These are phyloP conservation scores for Papilio helenus DNA, from an alignment of 1,140 invertebrate species.

Conservation along the genomic window DNA sequence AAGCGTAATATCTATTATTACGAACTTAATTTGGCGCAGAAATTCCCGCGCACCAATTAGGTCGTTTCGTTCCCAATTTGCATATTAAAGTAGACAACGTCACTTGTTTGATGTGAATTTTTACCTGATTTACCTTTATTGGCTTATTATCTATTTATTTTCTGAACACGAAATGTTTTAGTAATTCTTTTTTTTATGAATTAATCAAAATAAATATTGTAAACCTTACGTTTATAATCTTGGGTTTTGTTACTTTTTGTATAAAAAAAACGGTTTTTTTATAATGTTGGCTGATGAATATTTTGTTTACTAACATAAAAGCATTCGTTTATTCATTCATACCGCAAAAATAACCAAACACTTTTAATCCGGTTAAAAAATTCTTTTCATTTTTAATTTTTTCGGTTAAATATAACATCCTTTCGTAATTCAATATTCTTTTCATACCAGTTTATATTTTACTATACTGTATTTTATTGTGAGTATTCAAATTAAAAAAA, in stretches of 20 bases:
- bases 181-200: background rate
- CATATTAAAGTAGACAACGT: conserved; percentile 25
- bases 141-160: background rate
- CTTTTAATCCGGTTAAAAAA: background rate
- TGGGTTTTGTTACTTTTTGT: background rate
- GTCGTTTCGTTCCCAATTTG: conserved; percentile 35
- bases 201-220: background rate
- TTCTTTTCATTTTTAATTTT: background rate
- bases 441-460: background rate
- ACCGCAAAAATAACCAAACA: background rate
- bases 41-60: conserved; percentile 3
- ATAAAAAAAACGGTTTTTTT: background rate
- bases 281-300: background rate
- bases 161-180: background rate
- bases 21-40: conserved; percentile 5
- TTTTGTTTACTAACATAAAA: conserved; percentile 1
- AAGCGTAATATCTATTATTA: conserved; percentile 22
- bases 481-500: background rate
- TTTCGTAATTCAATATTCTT: background rate
- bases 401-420: background rate
- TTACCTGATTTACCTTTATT: conserved; percentile 4
- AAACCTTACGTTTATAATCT: background rate
- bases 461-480: background rate
- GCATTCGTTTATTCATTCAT: background rate
- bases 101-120: background rate